A percentile compares a stretch with the other conserved stretches of the same genome.
These are phyloP conservation scores for Caenorhabditis latens DNA, from an alignment of 1,140 invertebrate genomes.

Conservation along the genomic window DNA sequence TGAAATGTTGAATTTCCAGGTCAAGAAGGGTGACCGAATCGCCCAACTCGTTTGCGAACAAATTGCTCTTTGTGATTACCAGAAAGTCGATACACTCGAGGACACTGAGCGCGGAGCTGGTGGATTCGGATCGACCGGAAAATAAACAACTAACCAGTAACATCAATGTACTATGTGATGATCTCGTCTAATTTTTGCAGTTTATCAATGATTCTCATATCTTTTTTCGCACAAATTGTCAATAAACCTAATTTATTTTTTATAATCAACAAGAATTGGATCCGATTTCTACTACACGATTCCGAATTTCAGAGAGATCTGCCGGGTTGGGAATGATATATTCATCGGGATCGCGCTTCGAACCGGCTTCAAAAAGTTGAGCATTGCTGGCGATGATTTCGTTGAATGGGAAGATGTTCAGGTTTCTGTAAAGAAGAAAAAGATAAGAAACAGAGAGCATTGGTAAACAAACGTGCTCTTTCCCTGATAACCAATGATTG, in stretches of 20 bases:
- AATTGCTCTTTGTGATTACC: slow-evolving; percentile 87
- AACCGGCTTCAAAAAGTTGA: slow-evolving; percentile 20
- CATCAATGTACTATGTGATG: neutral
- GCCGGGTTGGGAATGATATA: slow-evolving; percentile 8
- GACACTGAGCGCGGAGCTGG: slow-evolving; percentile 69
- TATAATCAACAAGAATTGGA: neutral
- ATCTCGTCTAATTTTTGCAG: neutral
- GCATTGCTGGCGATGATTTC: slow-evolving; percentile 25
- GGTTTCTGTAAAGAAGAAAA: neutral
- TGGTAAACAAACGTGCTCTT: slow-evolving; percentile 20
- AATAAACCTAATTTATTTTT: no score
- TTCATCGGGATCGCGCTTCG: slow-evolving; percentile 30
- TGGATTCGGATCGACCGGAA: slow-evolving; percentile 75
- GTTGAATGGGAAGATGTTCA: slow-evolving; percentile 34
- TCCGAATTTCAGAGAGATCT: slow-evolving; percentile 13
- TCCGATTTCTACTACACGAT: slow-evolving; percentile 8
- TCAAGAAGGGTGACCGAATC: slow-evolving; percentile 87
- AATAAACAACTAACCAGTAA: neutral
- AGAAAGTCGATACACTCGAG: slow-evolving; percentile 82
- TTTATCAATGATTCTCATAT: no score
- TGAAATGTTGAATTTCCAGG: slow-evolving; percentile 82
- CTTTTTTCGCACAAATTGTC: no score
- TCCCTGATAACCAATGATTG: slow-evolving; percentile 27
- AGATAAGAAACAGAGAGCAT: neutral
- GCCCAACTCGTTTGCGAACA: slow-evolving; percentile 96